These are phyloP conservation scores for Brachionus manjavacas DNA, from an alignment of 1,140 invertebrate species.

Conservation along the genomic window DNA sequence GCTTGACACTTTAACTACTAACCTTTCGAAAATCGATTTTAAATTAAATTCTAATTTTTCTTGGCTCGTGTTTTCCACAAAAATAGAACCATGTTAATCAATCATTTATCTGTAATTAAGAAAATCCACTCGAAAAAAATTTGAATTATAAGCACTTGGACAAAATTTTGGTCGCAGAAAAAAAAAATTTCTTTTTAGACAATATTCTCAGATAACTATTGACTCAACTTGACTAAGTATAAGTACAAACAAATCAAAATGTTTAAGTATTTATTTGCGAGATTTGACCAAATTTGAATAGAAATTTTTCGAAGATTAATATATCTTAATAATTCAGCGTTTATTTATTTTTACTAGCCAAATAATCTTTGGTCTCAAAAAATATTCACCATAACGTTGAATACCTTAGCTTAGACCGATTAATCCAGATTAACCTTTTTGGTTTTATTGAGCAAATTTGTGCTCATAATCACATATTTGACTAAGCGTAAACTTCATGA, in stretches of 20 bases:
- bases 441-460: background rate
- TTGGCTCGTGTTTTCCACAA: background rate
- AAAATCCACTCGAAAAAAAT: background rate
- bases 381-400: conserved; percentile 12
- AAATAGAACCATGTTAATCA: background rate
- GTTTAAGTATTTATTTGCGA: conserved; percentile 30
- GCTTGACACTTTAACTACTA: background rate
- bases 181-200: background rate
- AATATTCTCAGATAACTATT: background rate
- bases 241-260: conserved; percentile 18
- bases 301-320: background rate
- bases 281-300: background rate
- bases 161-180: background rate
- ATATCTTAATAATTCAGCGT: background rate
- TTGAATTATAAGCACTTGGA: background rate
- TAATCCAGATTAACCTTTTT: conserved; percentile 26
- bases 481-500: conserved; percentile 14
- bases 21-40: background rate
- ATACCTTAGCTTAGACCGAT: background rate
- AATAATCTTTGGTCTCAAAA: conserved; percentile 25
- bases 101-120: background rate
- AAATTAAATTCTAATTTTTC: background rate
- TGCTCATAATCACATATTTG: conserved; percentile 16
- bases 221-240: background rate
- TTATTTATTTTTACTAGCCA: conserved; percentile 30